Conservation (phyloP, 2,797 vertebrate species). For the Numenius phaeopus region DNA sequence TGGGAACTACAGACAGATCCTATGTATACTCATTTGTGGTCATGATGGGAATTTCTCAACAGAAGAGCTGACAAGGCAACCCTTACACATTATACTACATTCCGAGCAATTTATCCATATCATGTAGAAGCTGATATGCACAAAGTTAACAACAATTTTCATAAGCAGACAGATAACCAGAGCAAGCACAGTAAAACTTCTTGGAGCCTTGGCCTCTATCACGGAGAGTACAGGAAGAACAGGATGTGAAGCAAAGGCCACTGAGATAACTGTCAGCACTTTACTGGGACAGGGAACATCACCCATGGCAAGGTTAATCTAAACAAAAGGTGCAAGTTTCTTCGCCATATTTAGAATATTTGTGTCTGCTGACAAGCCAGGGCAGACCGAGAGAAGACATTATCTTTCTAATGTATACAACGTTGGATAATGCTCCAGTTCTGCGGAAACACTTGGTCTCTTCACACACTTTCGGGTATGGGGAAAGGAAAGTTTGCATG, state of each 20-base stretch:
- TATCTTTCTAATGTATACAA: not conserved
- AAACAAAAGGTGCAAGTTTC: constrained; percentile 7
- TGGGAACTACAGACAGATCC: not conserved
- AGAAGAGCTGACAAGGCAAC: not conserved
- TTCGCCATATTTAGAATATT: not conserved
- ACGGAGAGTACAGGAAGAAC: not conserved
- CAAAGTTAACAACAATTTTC: not conserved
- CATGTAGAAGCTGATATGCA: not conserved
- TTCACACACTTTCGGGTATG: accelerated
- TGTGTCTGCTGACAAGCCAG: not conserved
- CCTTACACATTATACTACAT: not conserved
- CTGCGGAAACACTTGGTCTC: not conserved
- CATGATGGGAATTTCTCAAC: not conserved
- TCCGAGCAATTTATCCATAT: not conserved
- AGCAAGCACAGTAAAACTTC: not conserved
- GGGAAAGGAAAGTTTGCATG: not conserved
- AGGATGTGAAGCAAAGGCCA: constrained; percentile 34
- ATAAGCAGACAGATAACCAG: not conserved
- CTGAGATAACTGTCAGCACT: not conserved
- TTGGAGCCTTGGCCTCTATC: not conserved
- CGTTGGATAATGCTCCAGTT: not conserved
- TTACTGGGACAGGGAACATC: not conserved
- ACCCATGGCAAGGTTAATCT: not conserved
- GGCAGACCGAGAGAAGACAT: not conserved
- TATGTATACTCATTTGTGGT: not conserved